These are phyloP conservation scores for Ochropleura leucogaster DNA, from an alignment of 2,888 invertebrate genomes.

Conservation along the genomic window DNA sequence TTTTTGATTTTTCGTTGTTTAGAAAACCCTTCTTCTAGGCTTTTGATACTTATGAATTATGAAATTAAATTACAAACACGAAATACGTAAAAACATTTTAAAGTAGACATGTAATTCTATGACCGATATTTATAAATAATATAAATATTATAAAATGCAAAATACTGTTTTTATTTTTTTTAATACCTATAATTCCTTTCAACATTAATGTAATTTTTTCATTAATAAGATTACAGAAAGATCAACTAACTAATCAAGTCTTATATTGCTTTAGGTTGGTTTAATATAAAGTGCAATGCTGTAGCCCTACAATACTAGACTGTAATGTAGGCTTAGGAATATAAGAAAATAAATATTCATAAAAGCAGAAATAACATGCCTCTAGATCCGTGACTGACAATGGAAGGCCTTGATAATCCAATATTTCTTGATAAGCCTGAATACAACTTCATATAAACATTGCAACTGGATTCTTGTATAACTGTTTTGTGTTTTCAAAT, in stretches of 20 bases:
- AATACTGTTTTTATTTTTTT: slow-evolving; percentile 34
- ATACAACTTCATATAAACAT: slow-evolving; percentile 3
- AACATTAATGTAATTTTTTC: background rate
- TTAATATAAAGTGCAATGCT: too few relatives aligned
- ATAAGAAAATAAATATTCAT: slow-evolving; percentile 10
- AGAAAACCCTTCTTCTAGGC: slow-evolving; percentile 34
- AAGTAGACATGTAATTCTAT: slow-evolving; percentile 59
- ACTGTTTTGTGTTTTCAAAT: background rate
- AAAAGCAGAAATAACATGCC: background rate
- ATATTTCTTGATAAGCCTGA: slow-evolving; percentile 6
- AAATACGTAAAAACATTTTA: slow-evolving; percentile 60
- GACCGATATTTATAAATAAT: slow-evolving; percentile 59
- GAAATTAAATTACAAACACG: slow-evolving; percentile 61
- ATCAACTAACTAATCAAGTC: background rate
- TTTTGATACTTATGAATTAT: slow-evolving; percentile 56
- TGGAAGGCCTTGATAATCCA: slow-evolving; percentile 1
- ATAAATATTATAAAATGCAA: slow-evolving; percentile 47
- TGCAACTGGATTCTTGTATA: background rate
- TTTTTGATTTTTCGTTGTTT: slow-evolving; percentile 70
- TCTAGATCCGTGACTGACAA: slow-evolving; percentile 3
- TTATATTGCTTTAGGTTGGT: background rate
- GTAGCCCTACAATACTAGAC: background rate
- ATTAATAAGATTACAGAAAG: background rate
- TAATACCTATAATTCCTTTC: background rate
- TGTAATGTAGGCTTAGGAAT: slow-evolving; percentile 3